A percentile compares a stretch with the other conserved stretches of the same genome.
Evolutionary conservation across 2,113 vertebrate genomes (phyloP).

Genomic region (Rhinoderma darwinii): DNA sequence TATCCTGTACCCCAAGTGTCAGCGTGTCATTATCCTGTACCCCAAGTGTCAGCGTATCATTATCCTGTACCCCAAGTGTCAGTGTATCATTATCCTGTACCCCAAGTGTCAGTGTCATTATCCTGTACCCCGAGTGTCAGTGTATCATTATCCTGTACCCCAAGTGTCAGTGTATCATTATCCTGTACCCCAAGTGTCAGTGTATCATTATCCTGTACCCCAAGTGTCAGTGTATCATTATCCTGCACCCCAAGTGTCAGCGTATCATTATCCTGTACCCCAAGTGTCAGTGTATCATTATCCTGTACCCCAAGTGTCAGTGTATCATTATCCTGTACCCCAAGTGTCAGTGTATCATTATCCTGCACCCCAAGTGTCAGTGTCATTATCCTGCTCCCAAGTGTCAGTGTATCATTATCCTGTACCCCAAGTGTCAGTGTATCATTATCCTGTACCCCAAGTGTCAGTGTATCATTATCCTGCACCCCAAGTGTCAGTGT

Average conservation of each 20-base stretch:
- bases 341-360: neutral
- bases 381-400: neutral
- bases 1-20: neutral
- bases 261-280: neutral
- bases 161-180: neutral
- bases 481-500: neutral
- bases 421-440: neutral
- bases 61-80: conserved; percentile 4
- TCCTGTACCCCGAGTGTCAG: neutral
- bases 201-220: neutral
- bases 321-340: neutral
- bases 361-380: neutral
- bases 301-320: neutral
- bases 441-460: neutral
- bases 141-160: neutral
- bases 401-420: neutral
- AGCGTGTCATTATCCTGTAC: neutral
- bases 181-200: neutral
- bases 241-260: neutral
- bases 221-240: neutral
- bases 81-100: neutral
- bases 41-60: neutral
- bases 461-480: neutral
- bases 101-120: neutral
- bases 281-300: neutral